phyloP scores from a whole-genome alignment of 1,140 invertebrate genomes.

The Drosophila paulistorum region DNA sequence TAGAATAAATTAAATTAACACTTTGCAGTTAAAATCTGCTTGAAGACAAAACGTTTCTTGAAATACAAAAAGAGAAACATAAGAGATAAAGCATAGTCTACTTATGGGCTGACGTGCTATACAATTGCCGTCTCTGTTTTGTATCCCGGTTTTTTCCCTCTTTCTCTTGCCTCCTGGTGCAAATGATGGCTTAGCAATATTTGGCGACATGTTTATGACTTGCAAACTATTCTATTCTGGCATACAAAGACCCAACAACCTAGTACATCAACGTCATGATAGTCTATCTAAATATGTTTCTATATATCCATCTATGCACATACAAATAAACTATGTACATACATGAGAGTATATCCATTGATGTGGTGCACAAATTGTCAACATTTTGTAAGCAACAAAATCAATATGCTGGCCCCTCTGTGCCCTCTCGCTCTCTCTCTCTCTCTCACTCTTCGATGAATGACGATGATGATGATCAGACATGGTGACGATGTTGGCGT shows the following conservation, averaged over 20 bases:
- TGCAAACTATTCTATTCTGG: neutral
- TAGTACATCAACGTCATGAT: conserved; percentile 1
- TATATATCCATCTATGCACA: neutral
- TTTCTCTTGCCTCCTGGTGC: neutral
- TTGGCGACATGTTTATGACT: conserved; percentile 22
- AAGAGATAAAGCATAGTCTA: conserved; percentile 16
- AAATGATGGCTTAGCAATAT: conserved; percentile 16
- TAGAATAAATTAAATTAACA: too few relatives aligned
- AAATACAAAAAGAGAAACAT: neutral
- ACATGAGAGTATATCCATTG: neutral
- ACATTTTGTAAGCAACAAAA: conserved; percentile 43
- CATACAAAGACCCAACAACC: neutral
- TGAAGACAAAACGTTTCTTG: neutral
- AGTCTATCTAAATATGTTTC: conserved; percentile 1
- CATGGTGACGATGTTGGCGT: conserved; percentile 14
- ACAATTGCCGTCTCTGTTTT: neutral
- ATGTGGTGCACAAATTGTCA: conserved; percentile 24
- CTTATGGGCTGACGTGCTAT: conserved; percentile 1
- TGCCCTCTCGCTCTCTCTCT: neutral
- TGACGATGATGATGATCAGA: conserved; percentile 22
- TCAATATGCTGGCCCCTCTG: conserved; percentile 21
- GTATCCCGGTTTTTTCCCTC: neutral
- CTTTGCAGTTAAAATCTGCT: too few relatives aligned
- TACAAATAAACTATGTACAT: neutral
- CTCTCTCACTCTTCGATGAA: neutral